Evolutionary conservation across 2,113 vertebrate species (phyloP).

Genomic region (Saguinus imperator): DNA sequence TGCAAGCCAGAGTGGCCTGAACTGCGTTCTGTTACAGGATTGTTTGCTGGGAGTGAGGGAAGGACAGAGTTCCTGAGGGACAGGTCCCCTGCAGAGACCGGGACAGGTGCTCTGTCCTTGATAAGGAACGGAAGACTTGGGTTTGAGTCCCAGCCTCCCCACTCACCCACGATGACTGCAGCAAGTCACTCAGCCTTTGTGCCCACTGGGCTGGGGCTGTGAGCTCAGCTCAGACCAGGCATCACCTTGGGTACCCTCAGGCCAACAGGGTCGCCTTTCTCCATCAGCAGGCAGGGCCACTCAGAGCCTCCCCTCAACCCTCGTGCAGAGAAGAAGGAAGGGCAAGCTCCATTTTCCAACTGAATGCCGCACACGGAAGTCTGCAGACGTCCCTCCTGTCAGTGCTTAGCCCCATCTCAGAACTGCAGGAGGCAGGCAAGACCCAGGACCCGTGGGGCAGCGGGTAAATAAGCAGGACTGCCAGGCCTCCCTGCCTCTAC

Average conservation of each 20-base stretch:
- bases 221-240: neutral
- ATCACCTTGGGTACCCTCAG: neutral
- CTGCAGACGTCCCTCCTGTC: neutral
- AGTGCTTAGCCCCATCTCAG: neutral
- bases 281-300: neutral
- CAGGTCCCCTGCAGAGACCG: no score
- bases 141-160: neutral
- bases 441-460: neutral
- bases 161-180: neutral
- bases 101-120: neutral
- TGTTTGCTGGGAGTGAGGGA: neutral
- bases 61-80: neutral
- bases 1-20: no score
- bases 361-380: accelerated
- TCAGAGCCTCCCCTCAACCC: neutral
- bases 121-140: neutral
- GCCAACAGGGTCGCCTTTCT: neutral
- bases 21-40: no score
- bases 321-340: neutral
- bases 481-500: accelerated
- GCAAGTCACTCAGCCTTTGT: neutral
- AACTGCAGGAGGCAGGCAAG: neutral
- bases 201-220: neutral
- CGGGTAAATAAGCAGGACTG: neutral
- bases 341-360: neutral